These are phyloP conservation scores for Hypomesus transpacificus DNA, from an alignment of 2,113 vertebrate species.

Conservation along the genomic window DNA sequence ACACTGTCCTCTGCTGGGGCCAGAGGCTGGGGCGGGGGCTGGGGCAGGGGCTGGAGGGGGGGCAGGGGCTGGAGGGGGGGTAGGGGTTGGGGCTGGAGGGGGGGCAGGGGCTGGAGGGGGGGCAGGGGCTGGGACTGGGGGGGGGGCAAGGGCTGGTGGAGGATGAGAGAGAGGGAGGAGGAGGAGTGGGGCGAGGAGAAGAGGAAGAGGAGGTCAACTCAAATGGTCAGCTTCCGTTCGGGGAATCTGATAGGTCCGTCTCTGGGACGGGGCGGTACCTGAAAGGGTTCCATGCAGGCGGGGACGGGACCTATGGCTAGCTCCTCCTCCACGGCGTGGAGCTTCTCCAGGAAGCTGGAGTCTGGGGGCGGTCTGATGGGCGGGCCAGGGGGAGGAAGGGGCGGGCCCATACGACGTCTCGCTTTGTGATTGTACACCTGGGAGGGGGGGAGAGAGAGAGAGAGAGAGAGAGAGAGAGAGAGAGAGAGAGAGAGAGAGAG, in stretches of 20 bases:
- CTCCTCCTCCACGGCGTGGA: conserved; percentile 92
- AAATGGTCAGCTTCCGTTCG: no score
- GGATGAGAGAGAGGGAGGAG: conserved; percentile 31
- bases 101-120: not conserved
- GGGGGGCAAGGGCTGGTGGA: not conserved
- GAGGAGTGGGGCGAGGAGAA: conserved; percentile 9
- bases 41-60: conserved; percentile 54
- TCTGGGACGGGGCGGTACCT: conserved; percentile 66
- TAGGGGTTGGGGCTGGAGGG: conserved; percentile 6
- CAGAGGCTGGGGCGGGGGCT: conserved; percentile 65
- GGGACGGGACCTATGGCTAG: conserved; percentile 77
- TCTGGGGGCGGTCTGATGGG: conserved; percentile 72
- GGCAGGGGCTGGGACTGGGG: conserved; percentile 72
- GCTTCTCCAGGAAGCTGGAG: conserved; percentile 88
- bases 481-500: not conserved
- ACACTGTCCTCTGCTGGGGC: conserved; percentile 64
- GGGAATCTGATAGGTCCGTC: not conserved
- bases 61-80: conserved; percentile 69
- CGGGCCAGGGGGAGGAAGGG: conserved; percentile 72
- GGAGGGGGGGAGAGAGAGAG: not conserved
- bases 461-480: not conserved
- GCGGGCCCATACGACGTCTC: conserved; percentile 87
- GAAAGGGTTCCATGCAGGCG: conserved; percentile 84
- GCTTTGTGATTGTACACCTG: conserved; percentile 51
- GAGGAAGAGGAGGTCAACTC: not conserved